Base-by-base conservation (phyloP, 2,797 vertebrate species). In the Scarus forsteni region DNA sequence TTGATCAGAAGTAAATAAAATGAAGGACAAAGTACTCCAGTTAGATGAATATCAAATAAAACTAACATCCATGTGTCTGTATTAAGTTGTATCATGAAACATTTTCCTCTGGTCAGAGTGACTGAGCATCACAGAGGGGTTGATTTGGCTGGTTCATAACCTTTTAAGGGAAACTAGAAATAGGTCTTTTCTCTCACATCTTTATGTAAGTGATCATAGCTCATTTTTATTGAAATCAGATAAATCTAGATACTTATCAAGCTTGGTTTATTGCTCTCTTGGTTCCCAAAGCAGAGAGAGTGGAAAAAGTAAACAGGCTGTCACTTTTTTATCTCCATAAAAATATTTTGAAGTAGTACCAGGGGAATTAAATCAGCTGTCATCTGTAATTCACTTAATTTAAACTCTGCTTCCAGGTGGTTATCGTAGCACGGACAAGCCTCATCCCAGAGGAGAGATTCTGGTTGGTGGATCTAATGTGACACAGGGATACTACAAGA, bases 401-500 rank as follows among this genome's bases (percentile, higher is more conserved):
- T 19, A 13, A 18, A 0, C 8, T 0, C 65, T 14, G 57, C 78
- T 90, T 62, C 63, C 48, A 98, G 98, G 96, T 88, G 95, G 95
- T 0, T 99, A 99, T 87, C 94, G 88, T 35, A 96, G 95, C 88
- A 96, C 93, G 0, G 97, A 99, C 84, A 94, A 95, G 74, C 98
- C 98, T 2, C 92, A 94, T 64, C 96, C 98, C 6, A 92, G 98
- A 85, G 98, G 98, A 49, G 98, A 99, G 90, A 96, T 99, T 80
- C 90, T 99, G 79, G 92, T 99, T 52, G 98, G 98, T 42, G 98
- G 98, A 27, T 94, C 95, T 66, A 99, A 96, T 12, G 94, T 99
- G 34, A 96, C 97, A 35, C 95, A 97, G 94, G 97, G 97, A 27
- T 99, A 99, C 92, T 99, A 97, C 84, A 98, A 97, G 91, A 95